Base-by-base conservation (phyloP, 2,113 vertebrate genomes). In the Mesembrinibis cayennensis region DNA sequence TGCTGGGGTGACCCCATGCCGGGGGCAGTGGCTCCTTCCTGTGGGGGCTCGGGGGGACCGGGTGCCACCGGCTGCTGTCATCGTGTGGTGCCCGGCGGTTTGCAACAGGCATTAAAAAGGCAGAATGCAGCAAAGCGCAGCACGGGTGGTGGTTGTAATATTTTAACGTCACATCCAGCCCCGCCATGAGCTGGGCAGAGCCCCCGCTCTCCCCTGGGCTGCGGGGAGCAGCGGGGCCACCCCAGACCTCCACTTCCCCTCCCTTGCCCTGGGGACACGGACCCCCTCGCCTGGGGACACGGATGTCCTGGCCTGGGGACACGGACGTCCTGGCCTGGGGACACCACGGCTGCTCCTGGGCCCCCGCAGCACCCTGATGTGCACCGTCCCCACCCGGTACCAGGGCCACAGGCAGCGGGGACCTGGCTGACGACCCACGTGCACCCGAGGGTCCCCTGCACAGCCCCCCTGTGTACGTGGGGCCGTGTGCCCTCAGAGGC, bases 21-120 rank as follows among this genome's bases (percentile, higher is more conserved):
- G 1, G 58, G 82, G 65, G 22, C 74, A 30, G 67, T 42, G 66
- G 47, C 67, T 81, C 26, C 26, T 38, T 30, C 66, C 65, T 26
- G 0, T 3, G 7, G 42, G 47, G n/a, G 25, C 16, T 13, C 9
- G 14, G 58, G 38, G 50, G 6, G 17, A 16, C 11, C 2, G 4
- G 20, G 40, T 67, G 56, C 52, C 73, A 49, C 38, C 4, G 2
- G 67, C 89, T 69, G 82, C 69, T 87, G 44, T 76, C 49, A 16
- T 61, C 82, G 2, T 3, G 18, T 23, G 49, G 55, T 29, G 53
- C 73, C 27, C 5, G 0, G 62, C n/a, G 55, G 29, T 62, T 91
- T 55, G 72, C 55, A 23, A 30, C 6, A 14, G 72, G 72, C 81
- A 95, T 95, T 95, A 96, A 95, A 95, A 26, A 13, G 34, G 26